Percentiles rank a stretch among this genome's conserved stretches.
Evolutionary conservation across 2,888 invertebrate species (phyloP).

Genomic region (Ectemnius cavifrons): DNA sequence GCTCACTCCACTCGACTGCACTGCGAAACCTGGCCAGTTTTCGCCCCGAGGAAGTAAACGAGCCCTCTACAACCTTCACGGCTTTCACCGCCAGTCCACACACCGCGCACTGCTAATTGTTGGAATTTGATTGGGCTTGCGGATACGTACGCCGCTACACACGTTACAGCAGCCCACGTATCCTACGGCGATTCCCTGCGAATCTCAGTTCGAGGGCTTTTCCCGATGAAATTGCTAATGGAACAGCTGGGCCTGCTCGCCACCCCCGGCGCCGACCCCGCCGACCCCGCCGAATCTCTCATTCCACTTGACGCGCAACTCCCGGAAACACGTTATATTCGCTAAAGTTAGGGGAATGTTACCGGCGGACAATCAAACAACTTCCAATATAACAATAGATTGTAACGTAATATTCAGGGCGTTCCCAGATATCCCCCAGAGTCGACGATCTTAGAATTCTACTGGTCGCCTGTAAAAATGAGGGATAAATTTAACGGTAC

Average conservation of each 20-base stretch:
- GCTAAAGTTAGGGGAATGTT: not conserved
- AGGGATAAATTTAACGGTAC: too few species aligned
- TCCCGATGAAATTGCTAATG: constrained; percentile 50
- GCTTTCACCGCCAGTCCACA: too few species aligned
- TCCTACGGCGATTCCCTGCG: constrained; percentile 53
- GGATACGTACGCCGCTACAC: not conserved
- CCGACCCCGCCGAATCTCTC: too few species aligned
- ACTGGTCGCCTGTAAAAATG: too few species aligned
- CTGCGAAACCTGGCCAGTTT: constrained; percentile 53
- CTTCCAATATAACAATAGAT: too few species aligned
- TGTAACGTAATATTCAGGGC: too few species aligned
- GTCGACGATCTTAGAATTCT: too few species aligned
- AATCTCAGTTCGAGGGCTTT: constrained; percentile 47
- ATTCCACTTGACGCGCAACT: constrained; percentile 13
- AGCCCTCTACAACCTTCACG: constrained; percentile 12
- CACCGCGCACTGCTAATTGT: constrained; percentile 65
- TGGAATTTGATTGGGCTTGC: constrained; percentile 68
- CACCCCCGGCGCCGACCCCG: not conserved
- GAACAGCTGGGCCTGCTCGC: constrained; percentile 10
- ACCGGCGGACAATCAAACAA: not conserved
- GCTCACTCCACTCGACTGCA: constrained; percentile 35
- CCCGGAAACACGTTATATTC: constrained; percentile 9
- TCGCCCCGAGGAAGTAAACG: constrained; percentile 60
- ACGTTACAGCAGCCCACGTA: constrained; percentile 31
- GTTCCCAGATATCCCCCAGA: too few species aligned